Conservation (phyloP, 2,888 invertebrate species). For the Standfussiana lucernea region DNA sequence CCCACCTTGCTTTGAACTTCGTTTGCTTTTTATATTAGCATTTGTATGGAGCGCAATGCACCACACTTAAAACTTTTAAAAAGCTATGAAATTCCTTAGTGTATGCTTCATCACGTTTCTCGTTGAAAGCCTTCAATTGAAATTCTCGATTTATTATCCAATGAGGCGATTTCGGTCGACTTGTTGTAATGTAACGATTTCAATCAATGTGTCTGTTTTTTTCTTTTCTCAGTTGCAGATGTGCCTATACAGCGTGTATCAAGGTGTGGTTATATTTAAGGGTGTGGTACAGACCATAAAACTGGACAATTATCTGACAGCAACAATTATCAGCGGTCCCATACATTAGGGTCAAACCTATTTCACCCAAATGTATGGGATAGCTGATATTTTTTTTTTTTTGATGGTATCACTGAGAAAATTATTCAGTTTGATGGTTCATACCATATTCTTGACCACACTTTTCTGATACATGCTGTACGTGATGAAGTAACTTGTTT, state of each 20-base stretch:
- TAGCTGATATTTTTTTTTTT: neutral
- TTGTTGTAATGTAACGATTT: slow-evolving; percentile 57
- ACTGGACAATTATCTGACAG: neutral
- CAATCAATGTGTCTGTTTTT: slow-evolving; percentile 54
- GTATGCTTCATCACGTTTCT: slow-evolving; percentile 58
- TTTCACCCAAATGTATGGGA: no score
- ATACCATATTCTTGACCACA: neutral
- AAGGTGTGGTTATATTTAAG: neutral
- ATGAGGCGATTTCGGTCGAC: slow-evolving; percentile 33
- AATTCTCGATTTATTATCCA: slow-evolving; percentile 42
- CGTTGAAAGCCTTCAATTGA: slow-evolving; percentile 50
- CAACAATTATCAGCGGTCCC: neutral
- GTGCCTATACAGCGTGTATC: neutral
- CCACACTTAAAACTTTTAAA: slow-evolving; percentile 46
- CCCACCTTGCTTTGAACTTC: slow-evolving; percentile 43
- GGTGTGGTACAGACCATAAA: neutral
- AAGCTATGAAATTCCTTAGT: slow-evolving; percentile 42
- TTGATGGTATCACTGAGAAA: neutral
- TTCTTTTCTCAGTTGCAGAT: slow-evolving; percentile 34
- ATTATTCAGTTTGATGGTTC: neutral
- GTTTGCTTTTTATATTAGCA: slow-evolving; percentile 64
- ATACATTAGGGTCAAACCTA: neutral
- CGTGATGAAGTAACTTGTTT: slow-evolving; percentile 53
- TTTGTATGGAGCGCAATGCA: slow-evolving; percentile 53
- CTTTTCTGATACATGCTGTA: neutral